Base-by-base conservation (phyloP, 1,140 invertebrate species). In the Zaprionus lachaisei region DNA sequence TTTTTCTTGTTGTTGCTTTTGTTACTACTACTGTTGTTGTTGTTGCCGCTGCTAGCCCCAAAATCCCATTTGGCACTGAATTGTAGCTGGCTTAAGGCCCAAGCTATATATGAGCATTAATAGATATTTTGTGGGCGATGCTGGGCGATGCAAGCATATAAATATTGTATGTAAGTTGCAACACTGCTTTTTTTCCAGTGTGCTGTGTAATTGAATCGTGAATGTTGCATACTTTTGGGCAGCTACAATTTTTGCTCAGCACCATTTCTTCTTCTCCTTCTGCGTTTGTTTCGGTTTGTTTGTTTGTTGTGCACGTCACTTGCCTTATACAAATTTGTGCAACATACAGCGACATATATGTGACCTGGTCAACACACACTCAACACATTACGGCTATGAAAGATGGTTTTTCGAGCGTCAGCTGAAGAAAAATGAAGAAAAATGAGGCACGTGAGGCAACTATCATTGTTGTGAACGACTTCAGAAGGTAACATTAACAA, bases 51-150 rank as follows among this genome's bases (percentile, higher is more conserved):
- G 77, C 68, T 79, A 75, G 84, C 79, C 79, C 83, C 78, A 73
- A 87, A 87, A 87, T 89, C 84, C 84, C 84, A 87, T 87, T 87
- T 87, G 84, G 78, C 84, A 84, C 81, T 87, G 84, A 87, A 89
- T 87, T 87, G 84, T 89, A 81, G 81, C 58, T 56, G 72, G 81
- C 84, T 87, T 87, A 89, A 81, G 77, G 71, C 74, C 58, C 64
- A 78, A 44, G 22, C 31, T 51, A 87, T 89, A 77, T 84, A 83
- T 85, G 74, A 49, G 72, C 78, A 89, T 89, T 87, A 89, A 87
- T 90, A 87, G 84, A 87, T 87, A 89, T 79, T 89, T 83, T 79
- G 70, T 74, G 70, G 75, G 70, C 69, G 24, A 58, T 57, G 60
- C 37, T 64, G 58, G 51, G 41, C 28, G 54, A 70, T 41, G 65